A percentile compares a stretch with the other conserved stretches of the same genome.
Evolutionary conservation across 2,888 invertebrate species (phyloP).

Genomic region (Trichogramma evanescens): DNA sequence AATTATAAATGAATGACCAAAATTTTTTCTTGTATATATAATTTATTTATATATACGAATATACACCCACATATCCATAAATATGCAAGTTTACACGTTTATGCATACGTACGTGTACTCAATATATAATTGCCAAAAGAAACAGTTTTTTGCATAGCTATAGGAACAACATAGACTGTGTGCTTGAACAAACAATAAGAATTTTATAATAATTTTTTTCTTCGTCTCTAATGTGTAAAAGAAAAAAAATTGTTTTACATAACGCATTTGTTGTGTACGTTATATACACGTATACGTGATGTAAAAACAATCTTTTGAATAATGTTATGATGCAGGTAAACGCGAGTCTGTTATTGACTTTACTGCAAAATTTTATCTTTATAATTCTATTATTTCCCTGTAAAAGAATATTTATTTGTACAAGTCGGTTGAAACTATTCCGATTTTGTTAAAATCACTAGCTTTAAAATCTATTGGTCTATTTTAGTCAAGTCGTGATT

Average conservation of each 20-base stretch:
- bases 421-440: constrained; percentile 46
- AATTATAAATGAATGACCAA: no score
- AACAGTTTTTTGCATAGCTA: constrained; percentile 39
- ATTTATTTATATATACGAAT: constrained; percentile 18
- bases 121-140: constrained; percentile 40
- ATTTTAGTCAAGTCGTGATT: constrained; percentile 37
- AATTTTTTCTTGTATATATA: constrained; percentile 27
- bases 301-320: constrained; percentile 30
- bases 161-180: constrained; percentile 44
- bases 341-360: constrained; percentile 25
- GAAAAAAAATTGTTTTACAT: constrained; percentile 1
- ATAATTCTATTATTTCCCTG: constrained; percentile 33
- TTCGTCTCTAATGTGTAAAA: constrained; percentile 14
- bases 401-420: constrained; percentile 48
- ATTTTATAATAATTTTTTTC: constrained; percentile 4
- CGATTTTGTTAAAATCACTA: constrained; percentile 46
- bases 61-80: constrained; percentile 25
- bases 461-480: constrained; percentile 47
- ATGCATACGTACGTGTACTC: constrained; percentile 31
- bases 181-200: constrained; percentile 34
- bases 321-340: constrained; percentile 29
- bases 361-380: constrained; percentile 21
- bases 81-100: constrained; percentile 24
- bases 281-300: neutral
- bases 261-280: no score